Evolutionary conservation across 2,113 vertebrate species (phyloP).

Genomic region (Oreotrochilus melanogaster): DNA sequence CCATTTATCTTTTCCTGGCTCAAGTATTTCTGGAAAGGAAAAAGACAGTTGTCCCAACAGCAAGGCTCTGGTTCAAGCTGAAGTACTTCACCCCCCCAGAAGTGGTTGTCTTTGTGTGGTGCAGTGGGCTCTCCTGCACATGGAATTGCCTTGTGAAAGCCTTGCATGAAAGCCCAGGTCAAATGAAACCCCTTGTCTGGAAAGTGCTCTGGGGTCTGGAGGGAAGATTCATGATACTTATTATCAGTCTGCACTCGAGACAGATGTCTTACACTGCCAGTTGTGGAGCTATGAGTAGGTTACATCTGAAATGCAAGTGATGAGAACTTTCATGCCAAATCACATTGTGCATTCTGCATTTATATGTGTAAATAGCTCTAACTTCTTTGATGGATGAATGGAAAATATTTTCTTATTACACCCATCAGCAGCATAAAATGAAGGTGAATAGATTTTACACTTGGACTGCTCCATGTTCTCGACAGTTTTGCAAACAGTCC

Average conservation of each 20-base stretch:
- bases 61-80: not conserved
- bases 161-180: not conserved
- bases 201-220: not conserved
- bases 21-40: not conserved
- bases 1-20: not conserved
- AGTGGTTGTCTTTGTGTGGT: not conserved
- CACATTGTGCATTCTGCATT: not conserved
- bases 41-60: not conserved
- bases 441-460: slow-evolving; percentile 56
- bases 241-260: slow-evolving; percentile 3
- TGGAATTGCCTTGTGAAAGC: slow-evolving; percentile 16
- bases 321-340: slow-evolving; percentile 11
- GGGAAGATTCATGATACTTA: slow-evolving; percentile 50
- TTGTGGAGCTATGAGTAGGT: not conserved
- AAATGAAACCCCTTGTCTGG: not conserved
- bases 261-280: not conserved
- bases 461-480: not conserved
- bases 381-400: slow-evolving; percentile 8
- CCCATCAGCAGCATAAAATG: not conserved
- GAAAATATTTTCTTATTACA: slow-evolving; percentile 46
- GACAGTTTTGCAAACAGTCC: slow-evolving; percentile 34
- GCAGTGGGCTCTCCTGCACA: not conserved
- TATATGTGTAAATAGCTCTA: not conserved
- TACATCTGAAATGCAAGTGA: not conserved
- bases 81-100: not conserved